A percentile compares a stretch with the other conserved stretches of the same genome.
phyloP scores from a whole-genome alignment of 2,888 invertebrate genomes.

The Capitulum mitella region DNA sequence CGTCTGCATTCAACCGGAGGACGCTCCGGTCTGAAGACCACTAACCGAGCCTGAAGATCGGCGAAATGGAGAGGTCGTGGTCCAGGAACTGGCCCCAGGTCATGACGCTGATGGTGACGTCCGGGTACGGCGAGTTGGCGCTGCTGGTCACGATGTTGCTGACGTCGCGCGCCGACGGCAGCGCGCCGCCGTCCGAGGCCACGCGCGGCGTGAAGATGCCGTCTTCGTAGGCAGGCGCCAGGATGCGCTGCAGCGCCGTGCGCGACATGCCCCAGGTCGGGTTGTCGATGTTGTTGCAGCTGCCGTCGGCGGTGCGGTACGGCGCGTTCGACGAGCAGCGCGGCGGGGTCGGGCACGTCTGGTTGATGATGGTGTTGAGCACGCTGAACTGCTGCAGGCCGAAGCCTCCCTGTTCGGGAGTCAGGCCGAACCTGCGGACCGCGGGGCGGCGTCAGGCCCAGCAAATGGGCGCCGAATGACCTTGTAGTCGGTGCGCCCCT shows the following conservation, averaged over 20 bases:
- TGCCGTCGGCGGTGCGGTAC: constrained; percentile 33
- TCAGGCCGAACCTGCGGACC: constrained; percentile 34
- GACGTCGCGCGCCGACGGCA: constrained; percentile 39
- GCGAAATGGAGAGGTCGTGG: constrained; percentile 34
- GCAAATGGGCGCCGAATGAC: too few species aligned
- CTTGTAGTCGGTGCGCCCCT: too few species aligned
- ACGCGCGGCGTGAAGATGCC: constrained; percentile 37
- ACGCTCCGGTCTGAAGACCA: background rate
- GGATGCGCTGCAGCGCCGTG: constrained; percentile 35
- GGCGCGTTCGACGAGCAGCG: constrained; percentile 33
- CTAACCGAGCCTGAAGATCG: constrained; percentile 35
- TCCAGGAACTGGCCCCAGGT: constrained; percentile 36
- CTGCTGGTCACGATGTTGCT: constrained; percentile 30
- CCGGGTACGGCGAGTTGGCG: constrained; percentile 26
- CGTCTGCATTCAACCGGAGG: too few species aligned
- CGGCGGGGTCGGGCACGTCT: constrained; percentile 37
- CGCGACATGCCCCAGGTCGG: constrained; percentile 33
- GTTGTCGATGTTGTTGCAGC: constrained; percentile 34
- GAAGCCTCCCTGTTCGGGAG: constrained; percentile 32
- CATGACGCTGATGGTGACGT: constrained; percentile 34
- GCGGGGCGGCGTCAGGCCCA: too few species aligned
- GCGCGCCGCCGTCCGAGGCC: constrained; percentile 35
- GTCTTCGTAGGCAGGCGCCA: constrained; percentile 34
- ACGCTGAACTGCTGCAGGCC: constrained; percentile 37
- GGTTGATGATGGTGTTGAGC: constrained; percentile 36